Evolutionary conservation across 2,797 vertebrate genomes (phyloP), one percentile per base, ranked within the genome.

Genomic region (Protosalanx chinensis): DNA sequence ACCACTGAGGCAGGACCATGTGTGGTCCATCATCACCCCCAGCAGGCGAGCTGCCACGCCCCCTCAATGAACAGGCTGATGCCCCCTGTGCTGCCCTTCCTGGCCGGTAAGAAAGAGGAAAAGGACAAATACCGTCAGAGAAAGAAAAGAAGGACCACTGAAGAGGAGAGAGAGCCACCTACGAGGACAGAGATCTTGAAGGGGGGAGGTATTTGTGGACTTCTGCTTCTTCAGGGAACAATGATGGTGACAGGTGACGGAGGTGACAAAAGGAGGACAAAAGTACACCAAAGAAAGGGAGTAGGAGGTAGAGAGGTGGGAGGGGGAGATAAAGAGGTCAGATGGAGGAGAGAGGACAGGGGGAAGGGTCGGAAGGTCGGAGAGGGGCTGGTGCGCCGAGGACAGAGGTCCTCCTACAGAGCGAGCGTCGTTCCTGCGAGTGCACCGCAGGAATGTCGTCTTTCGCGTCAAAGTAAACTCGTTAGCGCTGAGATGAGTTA

Each of bases 11-110:
- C 83, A 74, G 69, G 86, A 85, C 84, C 90, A 88, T 93, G 90
- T 91, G 89, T 91, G 89, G 86, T 86, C 88, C 89, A 85, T 93
- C 93, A 93, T 89, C 85, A 88, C 82, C 74, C 66, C 76, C 82
- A 33, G 75, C 82, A 76, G 86, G 80, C 82, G 82, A 20, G 79
- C 76, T 74, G 18, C 84, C 87, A 87, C 86, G 77, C 84, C 91
- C 70, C 23, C 81, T 83, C 80, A 83, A 84, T 82, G 68, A 81
- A 78, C 86, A 87, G 86, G 89, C 75, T 82, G 86, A 88, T 85
- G 80, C 85, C 76, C 77, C 76, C 82, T 27, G 84, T 61, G 35
- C 81, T 84, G 85, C 84, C 82, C 87, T 76, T 63, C 78, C 76
- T 80, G 73, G 76, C 79, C 77, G 74, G 77, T 76, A 78, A 85